phyloP scores from a whole-genome alignment of 2,888 invertebrate genomes.

The Dascillus cervinus region DNA sequence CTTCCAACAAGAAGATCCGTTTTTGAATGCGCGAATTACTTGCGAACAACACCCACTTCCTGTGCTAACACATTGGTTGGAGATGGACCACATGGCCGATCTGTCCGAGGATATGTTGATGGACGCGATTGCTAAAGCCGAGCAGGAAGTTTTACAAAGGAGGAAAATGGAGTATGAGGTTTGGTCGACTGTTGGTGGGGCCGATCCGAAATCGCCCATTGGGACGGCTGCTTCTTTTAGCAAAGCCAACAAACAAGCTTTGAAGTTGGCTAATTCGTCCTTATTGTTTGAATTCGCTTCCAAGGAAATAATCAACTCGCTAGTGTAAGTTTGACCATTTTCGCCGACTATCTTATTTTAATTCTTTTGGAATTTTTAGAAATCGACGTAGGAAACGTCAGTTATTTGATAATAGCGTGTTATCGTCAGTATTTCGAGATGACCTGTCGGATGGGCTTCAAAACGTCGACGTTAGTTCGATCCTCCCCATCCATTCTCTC shows the following conservation, averaged over 20 bases:
- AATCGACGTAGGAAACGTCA: conserved; percentile 62
- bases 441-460: conserved; percentile 71
- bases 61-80: conserved; percentile 64
- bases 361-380: conserved; percentile 27
- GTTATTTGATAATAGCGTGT: conserved; percentile 57
- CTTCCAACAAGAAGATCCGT: conserved; percentile 78
- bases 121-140: conserved; percentile 71
- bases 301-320: conserved; percentile 70
- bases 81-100: conserved; percentile 56
- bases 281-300: conserved; percentile 81
- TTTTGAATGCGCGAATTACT: conserved; percentile 67
- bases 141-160: conserved; percentile 64
- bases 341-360: neutral
- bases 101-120: conserved; percentile 64
- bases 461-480: conserved; percentile 67
- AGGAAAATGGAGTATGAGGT: conserved; percentile 75
- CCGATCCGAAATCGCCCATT: conserved; percentile 77
- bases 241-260: conserved; percentile 77
- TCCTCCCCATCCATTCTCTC: conserved; percentile 56
- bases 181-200: conserved; percentile 71
- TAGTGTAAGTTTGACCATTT: conserved; percentile 35
- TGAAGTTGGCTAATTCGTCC: conserved; percentile 78
- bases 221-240: conserved; percentile 87
- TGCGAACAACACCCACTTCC: conserved; percentile 66
- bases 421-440: conserved; percentile 52